Percentiles rank a stretch among this genome's conserved stretches.
Conservation (phyloP, 37 sponge, comb jelly and placozoan species). For the Diacarnus erythraeanus region DNA sequence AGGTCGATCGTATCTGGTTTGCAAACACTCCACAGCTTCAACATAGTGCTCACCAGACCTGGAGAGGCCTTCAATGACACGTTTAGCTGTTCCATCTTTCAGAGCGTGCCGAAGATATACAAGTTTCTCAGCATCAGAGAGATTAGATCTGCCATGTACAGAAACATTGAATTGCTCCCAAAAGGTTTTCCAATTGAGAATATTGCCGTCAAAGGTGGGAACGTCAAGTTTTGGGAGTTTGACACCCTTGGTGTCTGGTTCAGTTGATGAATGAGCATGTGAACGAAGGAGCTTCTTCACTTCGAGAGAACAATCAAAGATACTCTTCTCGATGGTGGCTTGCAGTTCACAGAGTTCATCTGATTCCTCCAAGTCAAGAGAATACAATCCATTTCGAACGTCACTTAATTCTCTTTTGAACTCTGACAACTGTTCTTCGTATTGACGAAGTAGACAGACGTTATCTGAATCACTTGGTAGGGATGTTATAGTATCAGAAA, state of each 20-base stretch:
- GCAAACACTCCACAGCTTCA: too few relatives aligned
- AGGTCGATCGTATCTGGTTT: too few relatives aligned
- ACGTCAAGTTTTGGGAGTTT: too few relatives aligned
- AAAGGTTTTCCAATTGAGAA: too few relatives aligned
- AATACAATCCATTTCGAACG: not conserved
- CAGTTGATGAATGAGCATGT: not conserved
- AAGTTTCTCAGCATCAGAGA: too few relatives aligned
- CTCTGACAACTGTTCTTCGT: not conserved
- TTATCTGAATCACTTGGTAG: not conserved
- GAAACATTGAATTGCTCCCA: too few relatives aligned
- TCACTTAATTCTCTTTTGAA: not conserved
- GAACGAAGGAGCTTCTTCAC: not conserved
- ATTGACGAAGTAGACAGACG: not conserved
- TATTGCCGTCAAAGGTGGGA: too few relatives aligned
- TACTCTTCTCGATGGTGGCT: not conserved
- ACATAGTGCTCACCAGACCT: too few relatives aligned
- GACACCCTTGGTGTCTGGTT: not conserved
- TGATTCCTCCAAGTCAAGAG: not conserved
- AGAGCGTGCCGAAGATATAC: too few relatives aligned
- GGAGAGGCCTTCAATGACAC: not conserved
- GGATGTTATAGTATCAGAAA: not conserved
- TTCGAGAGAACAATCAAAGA: slow-evolving; percentile 2
- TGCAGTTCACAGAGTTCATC: not conserved
- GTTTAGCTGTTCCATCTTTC: not conserved
- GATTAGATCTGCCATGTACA: too few relatives aligned